Conservation (phyloP, 2,113 vertebrate genomes). For the Prochilodus magdalenae region DNA sequence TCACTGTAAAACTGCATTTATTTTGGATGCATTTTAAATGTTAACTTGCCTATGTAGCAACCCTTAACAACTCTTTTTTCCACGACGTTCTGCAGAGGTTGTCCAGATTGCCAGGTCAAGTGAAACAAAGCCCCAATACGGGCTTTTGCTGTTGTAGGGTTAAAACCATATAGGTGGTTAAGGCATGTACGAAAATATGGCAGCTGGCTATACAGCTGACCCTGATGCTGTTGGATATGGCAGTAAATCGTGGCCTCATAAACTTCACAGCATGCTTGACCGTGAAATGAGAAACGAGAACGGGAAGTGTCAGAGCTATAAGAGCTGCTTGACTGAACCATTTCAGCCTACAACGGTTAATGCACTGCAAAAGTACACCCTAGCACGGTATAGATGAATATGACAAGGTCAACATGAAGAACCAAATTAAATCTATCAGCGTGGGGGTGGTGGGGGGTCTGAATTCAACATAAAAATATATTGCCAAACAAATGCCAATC, state of each 20-base stretch:
- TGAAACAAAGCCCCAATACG: too few species aligned
- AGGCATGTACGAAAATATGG: slow-evolving; percentile 20
- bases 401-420: background rate
- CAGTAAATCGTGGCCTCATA: slow-evolving; percentile 38
- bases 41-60: too few species aligned
- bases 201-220: slow-evolving; percentile 16
- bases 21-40: too few species aligned
- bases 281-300: slow-evolving; percentile 28
- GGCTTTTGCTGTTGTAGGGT: background rate
- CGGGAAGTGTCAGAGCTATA: background rate
- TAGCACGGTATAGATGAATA: background rate
- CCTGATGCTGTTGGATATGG: slow-evolving; percentile 22
- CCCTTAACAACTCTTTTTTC: too few species aligned
- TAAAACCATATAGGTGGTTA: slow-evolving; percentile 6
- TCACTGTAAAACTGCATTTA: too few species aligned
- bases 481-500: background rate
- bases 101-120: too few species aligned
- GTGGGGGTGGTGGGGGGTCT: background rate
- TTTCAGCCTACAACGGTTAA: background rate
- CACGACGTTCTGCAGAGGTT: too few species aligned
- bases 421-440: background rate
- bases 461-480: background rate
- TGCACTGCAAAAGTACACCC: background rate
- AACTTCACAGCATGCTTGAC: slow-evolving; percentile 41
- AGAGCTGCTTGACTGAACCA: background rate